A percentile compares a stretch with the other conserved stretches of the same genome.
These are phyloP conservation scores for Arrhopalites spinosus DNA, from an alignment of 2,888 invertebrate genomes.

Conservation along the genomic window DNA sequence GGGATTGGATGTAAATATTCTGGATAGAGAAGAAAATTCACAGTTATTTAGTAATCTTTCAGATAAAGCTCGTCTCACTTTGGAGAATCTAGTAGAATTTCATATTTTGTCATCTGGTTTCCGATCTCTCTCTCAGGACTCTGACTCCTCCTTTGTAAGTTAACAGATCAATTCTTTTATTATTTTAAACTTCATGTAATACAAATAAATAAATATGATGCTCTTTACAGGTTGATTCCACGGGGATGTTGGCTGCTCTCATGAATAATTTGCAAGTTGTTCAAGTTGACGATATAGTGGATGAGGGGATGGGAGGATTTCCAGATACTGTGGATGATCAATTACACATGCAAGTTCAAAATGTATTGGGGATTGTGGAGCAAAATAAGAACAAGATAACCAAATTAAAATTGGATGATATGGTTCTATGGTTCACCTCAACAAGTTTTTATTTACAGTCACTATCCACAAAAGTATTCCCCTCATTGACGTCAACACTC, in stretches of 20 bases:
- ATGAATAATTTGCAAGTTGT: constrained; percentile 12
- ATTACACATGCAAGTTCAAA: constrained; percentile 12
- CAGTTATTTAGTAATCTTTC: background rate
- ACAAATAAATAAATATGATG: too few species aligned
- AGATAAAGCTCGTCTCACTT: background rate
- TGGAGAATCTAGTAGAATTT: constrained; percentile 2
- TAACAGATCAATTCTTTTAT: too few species aligned
- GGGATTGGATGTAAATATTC: background rate
- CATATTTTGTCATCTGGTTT: background rate
- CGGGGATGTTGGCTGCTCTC: background rate
- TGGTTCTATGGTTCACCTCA: constrained; percentile 9
- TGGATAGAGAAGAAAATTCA: background rate
- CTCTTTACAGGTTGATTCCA: too few species aligned
- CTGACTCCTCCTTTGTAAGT: background rate
- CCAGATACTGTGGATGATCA: constrained; percentile 4
- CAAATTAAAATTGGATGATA: background rate
- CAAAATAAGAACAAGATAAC: constrained; percentile 4
- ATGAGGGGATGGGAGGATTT: background rate
- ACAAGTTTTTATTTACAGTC: background rate
- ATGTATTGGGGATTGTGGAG: background rate
- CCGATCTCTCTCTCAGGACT: background rate
- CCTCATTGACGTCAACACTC: background rate
- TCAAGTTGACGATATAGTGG: background rate
- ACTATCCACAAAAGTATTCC: background rate
- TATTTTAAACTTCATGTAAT: too few species aligned